Base-by-base conservation (phyloP, 2,888 invertebrate genomes). In the Apotomis capreana region DNA sequence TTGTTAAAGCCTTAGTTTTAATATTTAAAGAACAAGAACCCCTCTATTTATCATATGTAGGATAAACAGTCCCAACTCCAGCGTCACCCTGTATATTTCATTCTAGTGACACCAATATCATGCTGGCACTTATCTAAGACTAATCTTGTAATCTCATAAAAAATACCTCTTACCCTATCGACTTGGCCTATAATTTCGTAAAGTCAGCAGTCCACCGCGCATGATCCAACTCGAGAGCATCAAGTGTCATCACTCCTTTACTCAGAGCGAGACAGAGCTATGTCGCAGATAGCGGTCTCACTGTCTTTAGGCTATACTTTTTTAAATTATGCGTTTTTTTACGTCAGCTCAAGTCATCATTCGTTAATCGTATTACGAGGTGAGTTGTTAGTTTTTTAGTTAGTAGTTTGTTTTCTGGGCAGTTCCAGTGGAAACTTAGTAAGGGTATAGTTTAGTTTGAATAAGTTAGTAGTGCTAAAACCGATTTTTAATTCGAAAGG, bases 151-250 rank as follows among this genome's bases (percentile, higher is more conserved):
- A 46, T 26, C 26, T 26, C 26, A 26, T 26, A 26, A 55, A 46
- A 58, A 70, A 52, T n/a, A 58, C 69, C 63, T 57, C 69, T 69
- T 55, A 51, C 6, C 49, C 37, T 64, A 70, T 70, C 64, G 63
- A 64, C 64, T 59, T 55, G 49, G 26, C 63, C 78, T 77, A 71
- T 76, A 72, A 73, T 77, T 63, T 73, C 63, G 76, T 74, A 59
- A 73, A 78, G 79, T 80, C 82, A 83, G 81, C 82, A 68, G 74
- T 72, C 78, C 74, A 86, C 76, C 83, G 89, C 89, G 89, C 89
- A 90, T 89, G 89, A 83, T 77, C 83, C 74, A 78, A 82, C 77
- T 84, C 73, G 78, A 88, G 88, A 78, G 80, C 80, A 78, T 81
- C 80, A 77, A 81, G 79, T 76, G 78, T 76, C 77, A 77, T 76